Evolutionary conservation across 2,113 vertebrate species (phyloP), one percentile per base, ranked within the genome.

Genomic region (Hemichromis elongatus): DNA sequence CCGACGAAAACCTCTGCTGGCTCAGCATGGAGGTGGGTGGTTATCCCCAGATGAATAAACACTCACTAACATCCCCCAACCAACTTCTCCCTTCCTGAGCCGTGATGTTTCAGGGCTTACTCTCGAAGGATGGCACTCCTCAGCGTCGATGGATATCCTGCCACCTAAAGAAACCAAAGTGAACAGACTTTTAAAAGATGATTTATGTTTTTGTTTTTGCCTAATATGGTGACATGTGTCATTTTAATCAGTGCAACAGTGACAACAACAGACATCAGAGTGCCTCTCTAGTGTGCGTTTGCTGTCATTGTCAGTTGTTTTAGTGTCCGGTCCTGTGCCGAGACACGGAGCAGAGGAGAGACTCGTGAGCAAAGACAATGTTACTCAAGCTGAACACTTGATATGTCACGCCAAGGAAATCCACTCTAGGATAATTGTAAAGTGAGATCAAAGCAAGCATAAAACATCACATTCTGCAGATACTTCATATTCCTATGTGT

Each of bases 1-100:
- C 70, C 10, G 45, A 75, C 52, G 70, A 52, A 91, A 92, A 83
- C 45, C 88, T 87, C 28, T 21, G 57, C 87, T 79, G 56, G 84
- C 86, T 90, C 87, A 86, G 83, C 77, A 45, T 45, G 52, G 52
- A 87, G 55, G 50, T 66, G 57, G 79, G 30, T 42, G 63, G 50
- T 78, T 54, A 78, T 54, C 50, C 19, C 75, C 30, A 52, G 70
- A 75, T 52, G 70, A 75, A 75, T 75, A 75, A 75, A 75, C 50
- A 54, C 30, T 75, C 30, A 21, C 52, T 42, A 14, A 53, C 45
- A 53, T 19, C 35, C 19, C n/a, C 13, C 10, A 57, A 79, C 78
- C 57, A 24, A 35, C 53, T 28, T 12, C 18, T 78, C 19, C 12
- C 80, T 33, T 26, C 54, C 21, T 45, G 54, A 57, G 54, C 35